Base-by-base conservation (phyloP, 2,888 invertebrate species). In the Vanessa cardui region DNA sequence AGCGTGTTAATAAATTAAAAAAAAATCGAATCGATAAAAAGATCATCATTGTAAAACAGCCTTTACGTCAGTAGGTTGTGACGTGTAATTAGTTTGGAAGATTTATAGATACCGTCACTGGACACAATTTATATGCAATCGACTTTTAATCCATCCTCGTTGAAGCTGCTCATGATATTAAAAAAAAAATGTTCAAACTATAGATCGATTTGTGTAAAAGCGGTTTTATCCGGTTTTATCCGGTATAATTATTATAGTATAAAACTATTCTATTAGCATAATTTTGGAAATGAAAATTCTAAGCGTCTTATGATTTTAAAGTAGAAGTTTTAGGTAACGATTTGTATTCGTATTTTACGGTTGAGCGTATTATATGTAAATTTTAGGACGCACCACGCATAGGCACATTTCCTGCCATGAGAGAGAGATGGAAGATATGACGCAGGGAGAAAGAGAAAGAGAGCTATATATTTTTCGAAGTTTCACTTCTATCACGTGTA, bases 21-120 rank as follows among this genome's bases (percentile, higher is more conserved):
- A 26, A 18, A 9, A 44, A n/a, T n/a, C 18, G 4, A 26, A 46
- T 12, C 18, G 12, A 26, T 63, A 56, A 56, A 58, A 58, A 56
- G n/a, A 16, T 39, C n/a, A 64, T 31, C 33, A 46, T n/a, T 64
- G 63, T 58, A 31, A 50, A 64, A 50, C 39, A 18, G 45, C 18
- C 31, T 16, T 59, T 50, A 58, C 26, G 45, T 64, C 64, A 64
- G 44, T 49, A 64, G 44, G 58, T 49, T 59, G 39, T 64, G 59
- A 59, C 64, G 45, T 44, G 64, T 64, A 64, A 64, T 64, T 64
- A 64, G 64, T 44, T 58, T n/a, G 44, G 18, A 58, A 59, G 64
- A 64, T 64, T 58, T 64, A 64, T 45, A 58, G 64, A 39, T 26
- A 58, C 58, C 49, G 39, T 47, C 64, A n/a, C 8, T 49, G 64